These are phyloP conservation scores for Drosophila sulfurigaster DNA, from an alignment of 1,140 invertebrate genomes.

Conservation along the genomic window DNA sequence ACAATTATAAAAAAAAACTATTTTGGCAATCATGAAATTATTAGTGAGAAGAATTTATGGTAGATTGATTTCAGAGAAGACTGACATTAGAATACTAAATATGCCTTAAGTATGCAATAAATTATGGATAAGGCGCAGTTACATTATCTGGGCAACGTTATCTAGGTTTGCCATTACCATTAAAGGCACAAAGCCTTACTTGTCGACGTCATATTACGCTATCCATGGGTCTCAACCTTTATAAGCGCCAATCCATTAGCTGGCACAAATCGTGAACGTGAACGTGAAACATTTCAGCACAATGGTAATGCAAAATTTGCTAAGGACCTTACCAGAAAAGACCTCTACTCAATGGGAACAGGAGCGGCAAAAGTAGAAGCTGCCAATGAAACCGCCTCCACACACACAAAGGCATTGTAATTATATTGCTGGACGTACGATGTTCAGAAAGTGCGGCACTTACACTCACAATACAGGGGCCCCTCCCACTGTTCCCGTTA, in stretches of 20 bases:
- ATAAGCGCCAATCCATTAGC: slow-evolving; percentile 79
- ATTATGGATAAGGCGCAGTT: slow-evolving; percentile 41
- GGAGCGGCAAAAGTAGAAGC: slow-evolving; percentile 2
- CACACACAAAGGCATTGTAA: slow-evolving; percentile 70
- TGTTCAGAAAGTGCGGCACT: slow-evolving; percentile 70
- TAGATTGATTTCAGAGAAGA: slow-evolving; percentile 8
- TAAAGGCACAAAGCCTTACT: slow-evolving; percentile 6
- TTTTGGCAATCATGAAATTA: background rate
- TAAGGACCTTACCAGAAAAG: slow-evolving; percentile 15
- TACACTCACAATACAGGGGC: slow-evolving; percentile 61
- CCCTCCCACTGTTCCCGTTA: background rate
- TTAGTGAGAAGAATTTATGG: background rate
- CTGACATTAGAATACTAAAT: slow-evolving; percentile 25
- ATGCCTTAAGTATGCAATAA: slow-evolving; percentile 35
- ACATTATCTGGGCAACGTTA: slow-evolving; percentile 25
- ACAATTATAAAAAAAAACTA: too few relatives aligned
- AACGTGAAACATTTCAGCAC: slow-evolving; percentile 51
- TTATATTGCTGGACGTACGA: slow-evolving; percentile 76
- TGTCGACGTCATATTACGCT: slow-evolving; percentile 1
- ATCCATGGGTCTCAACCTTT: slow-evolving; percentile 41
- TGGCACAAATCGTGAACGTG: slow-evolving; percentile 59
- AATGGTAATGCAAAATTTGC: slow-evolving; percentile 63
- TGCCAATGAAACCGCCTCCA: slow-evolving; percentile 53
- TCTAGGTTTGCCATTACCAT: slow-evolving; percentile 17
- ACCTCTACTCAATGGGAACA: slow-evolving; percentile 30